These are phyloP conservation scores for Acrobasis repandana DNA, from an alignment of 2,888 invertebrate species.

Conservation along the genomic window DNA sequence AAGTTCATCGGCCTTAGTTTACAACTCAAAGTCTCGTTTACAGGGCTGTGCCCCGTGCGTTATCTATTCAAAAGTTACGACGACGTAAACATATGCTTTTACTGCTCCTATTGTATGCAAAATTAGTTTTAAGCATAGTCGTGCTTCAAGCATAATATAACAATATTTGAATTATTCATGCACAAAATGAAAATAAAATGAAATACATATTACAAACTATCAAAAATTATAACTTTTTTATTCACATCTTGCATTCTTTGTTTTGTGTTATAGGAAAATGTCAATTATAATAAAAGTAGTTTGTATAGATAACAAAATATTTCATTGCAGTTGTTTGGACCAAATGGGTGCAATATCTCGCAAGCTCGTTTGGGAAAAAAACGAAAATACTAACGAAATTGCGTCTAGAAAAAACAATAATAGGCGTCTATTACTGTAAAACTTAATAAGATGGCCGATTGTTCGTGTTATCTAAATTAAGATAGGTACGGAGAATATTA, in stretches of 20 bases:
- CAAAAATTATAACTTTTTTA: neutral
- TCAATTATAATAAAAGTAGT: too few species aligned
- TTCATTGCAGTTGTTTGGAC: neutral
- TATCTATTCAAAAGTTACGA: constrained; percentile 18
- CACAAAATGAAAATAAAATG: neutral
- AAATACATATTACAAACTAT: neutral
- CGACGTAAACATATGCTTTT: constrained; percentile 16
- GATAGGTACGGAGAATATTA: neutral
- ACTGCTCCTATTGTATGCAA: constrained; percentile 14
- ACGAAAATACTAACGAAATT: neutral
- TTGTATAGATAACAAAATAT: too few species aligned
- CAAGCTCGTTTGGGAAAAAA: neutral
- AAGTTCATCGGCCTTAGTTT: constrained; percentile 1
- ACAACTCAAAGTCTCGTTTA: constrained; percentile 10
- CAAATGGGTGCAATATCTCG: neutral
- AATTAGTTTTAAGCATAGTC: constrained; percentile 13
- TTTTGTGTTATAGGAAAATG: too few species aligned
- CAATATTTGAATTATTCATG: constrained; percentile 10
- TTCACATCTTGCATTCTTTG: neutral
- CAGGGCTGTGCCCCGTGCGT: constrained; percentile 9
- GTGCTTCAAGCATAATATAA: neutral
- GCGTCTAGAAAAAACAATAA: constrained; percentile 13
- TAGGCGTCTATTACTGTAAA: constrained; percentile 5
- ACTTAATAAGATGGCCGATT: constrained; percentile 10
- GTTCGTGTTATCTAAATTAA: constrained; percentile 3